Conservation (phyloP, 2,113 vertebrate genomes). For the Tachuris rubrigastra region DNA sequence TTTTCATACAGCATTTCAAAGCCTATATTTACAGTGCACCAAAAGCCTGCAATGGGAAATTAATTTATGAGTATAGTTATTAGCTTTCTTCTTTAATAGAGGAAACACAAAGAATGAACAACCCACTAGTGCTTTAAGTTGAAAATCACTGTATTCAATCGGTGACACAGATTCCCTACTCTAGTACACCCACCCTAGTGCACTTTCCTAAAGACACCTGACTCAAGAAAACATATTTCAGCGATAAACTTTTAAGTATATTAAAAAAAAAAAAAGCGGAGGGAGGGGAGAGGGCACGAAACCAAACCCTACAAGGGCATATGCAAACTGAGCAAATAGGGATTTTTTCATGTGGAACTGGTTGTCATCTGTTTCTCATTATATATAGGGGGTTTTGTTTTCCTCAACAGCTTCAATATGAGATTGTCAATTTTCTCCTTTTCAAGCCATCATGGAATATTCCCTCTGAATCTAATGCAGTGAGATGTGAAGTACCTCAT, state of each 20-base stretch:
- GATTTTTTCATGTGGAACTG: not conserved
- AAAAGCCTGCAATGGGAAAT: not conserved
- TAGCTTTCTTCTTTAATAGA: not conserved
- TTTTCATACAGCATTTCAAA: not conserved
- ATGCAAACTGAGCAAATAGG: not conserved
- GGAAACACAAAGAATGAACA: not conserved
- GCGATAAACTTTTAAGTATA: not conserved
- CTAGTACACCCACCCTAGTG: not conserved
- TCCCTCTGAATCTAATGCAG: not conserved
- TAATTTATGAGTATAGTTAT: not conserved
- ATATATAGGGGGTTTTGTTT: not conserved
- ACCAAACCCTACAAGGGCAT: not conserved
- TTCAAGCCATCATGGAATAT: not conserved
- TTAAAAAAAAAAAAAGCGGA: not conserved
- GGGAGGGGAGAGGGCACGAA: no score
- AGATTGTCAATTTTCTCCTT: not conserved
- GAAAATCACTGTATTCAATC: not conserved
- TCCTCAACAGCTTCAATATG: not conserved
- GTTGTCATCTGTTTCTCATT: slow-evolving; percentile 30
- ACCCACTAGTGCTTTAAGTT: not conserved
- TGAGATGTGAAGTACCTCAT: not conserved
- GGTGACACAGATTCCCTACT: not conserved
- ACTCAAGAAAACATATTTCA: not conserved
- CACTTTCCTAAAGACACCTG: not conserved
- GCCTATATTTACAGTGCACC: not conserved